phyloP scores from a whole-genome alignment of 2,113 vertebrate genomes.

The Anser brachyrhynchus region DNA sequence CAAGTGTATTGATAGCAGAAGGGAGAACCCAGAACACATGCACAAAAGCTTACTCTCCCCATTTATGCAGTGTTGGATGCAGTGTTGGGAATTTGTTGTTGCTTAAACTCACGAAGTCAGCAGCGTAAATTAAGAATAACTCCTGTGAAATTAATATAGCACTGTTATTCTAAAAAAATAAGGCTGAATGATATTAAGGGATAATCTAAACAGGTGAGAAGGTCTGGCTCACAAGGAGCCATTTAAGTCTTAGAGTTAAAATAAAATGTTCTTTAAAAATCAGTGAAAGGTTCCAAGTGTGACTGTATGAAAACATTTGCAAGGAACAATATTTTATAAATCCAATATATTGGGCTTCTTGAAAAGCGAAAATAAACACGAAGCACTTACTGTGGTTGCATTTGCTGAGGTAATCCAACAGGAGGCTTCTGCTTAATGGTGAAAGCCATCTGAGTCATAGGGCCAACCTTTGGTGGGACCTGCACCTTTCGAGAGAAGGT shows the following conservation, averaged over 20 bases:
- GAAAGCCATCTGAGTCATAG: constrained; percentile 88
- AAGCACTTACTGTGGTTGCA: constrained; percentile 90
- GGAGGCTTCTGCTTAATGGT: constrained; percentile 88
- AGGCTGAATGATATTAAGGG: background rate
- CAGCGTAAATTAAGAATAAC: background rate
- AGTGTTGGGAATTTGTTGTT: background rate
- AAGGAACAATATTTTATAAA: background rate
- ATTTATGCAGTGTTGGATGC: background rate
- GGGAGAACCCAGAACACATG: background rate
- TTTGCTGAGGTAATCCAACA: constrained; percentile 80
- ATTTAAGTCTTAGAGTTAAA: background rate
- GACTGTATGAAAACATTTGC: background rate
- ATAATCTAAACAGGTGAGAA: background rate
- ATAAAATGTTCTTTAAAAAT: background rate
- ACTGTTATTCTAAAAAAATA: background rate
- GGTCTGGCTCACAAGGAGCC: background rate
- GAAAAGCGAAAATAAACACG: background rate
- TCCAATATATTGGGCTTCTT: background rate
- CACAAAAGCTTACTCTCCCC: background rate
- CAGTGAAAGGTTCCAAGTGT: background rate
- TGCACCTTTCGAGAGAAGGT: constrained; percentile 82
- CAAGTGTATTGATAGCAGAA: background rate
- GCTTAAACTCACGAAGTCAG: background rate
- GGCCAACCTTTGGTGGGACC: constrained; percentile 80
- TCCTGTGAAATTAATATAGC: background rate